A percentile compares a stretch with the other conserved stretches of the same genome.
Conservation (phyloP, 2,113 vertebrate species). For the Martes martes region DNA sequence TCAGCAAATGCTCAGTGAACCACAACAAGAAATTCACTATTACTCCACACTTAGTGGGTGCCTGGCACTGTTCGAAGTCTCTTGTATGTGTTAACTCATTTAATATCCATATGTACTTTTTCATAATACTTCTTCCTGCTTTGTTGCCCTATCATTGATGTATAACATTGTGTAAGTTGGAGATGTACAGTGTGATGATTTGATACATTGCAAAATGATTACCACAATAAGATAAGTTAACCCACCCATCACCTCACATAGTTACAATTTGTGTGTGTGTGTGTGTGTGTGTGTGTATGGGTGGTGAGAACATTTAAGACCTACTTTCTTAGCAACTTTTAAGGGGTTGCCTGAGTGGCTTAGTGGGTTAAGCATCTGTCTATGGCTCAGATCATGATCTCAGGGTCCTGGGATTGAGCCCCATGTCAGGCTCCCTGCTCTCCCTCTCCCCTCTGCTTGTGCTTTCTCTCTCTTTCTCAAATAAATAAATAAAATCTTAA, state of each 20-base stretch:
- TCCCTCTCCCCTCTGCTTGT: no score
- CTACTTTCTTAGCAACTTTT: background rate
- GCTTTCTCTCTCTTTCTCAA: no score
- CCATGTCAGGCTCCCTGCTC: no score
- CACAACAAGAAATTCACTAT: background rate
- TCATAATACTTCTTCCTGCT: background rate
- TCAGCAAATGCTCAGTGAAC: background rate
- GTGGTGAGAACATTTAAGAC: background rate
- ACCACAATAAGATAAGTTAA: background rate
- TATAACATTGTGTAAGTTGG: background rate
- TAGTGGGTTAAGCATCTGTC: no score
- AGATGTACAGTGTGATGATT: background rate
- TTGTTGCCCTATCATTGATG: background rate
- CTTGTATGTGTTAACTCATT: background rate
- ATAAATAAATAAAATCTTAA: no score
- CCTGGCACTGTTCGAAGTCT: background rate
- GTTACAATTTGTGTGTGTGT: background rate
- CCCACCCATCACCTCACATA: background rate
- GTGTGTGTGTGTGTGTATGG: background rate
- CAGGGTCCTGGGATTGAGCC: no score
- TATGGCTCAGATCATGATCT: no score
- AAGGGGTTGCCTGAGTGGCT: background rate
- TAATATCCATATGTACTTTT: background rate
- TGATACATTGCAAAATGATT: background rate
- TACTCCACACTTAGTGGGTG: background rate